Percentiles rank a stretch among this genome's conserved stretches.
Evolutionary conservation across 2,113 vertebrate genomes (phyloP).

Genomic region (Proterorhinus semilunaris): DNA sequence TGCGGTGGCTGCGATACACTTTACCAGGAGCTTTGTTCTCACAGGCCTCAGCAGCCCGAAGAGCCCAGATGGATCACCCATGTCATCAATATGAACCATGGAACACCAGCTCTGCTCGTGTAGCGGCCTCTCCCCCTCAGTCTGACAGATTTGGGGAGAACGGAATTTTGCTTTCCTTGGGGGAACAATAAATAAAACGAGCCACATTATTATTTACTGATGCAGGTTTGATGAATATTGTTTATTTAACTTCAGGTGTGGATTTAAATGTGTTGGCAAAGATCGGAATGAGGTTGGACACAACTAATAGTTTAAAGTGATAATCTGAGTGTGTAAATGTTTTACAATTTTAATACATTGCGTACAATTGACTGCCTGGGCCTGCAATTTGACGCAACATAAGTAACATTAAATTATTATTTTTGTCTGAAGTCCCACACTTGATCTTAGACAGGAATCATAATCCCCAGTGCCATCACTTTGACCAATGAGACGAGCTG

Average conservation of each 20-base stretch:
- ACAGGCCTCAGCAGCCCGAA: background rate
- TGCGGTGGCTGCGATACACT: background rate
- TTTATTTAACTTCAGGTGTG: background rate
- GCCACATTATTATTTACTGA: conserved; percentile 1
- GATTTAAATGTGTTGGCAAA: background rate
- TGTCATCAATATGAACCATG: background rate
- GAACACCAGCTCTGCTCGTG: background rate
- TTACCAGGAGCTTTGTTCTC: background rate
- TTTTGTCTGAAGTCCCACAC: no score
- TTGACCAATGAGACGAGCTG: no score
- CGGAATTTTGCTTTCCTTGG: background rate
- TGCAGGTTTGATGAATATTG: conserved; percentile 4
- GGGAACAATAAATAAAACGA: background rate
- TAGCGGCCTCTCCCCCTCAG: background rate
- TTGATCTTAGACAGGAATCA: no score
- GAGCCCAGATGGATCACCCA: conserved; percentile 3
- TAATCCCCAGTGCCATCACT: no score
- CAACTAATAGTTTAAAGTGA: background rate
- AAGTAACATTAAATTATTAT: no score
- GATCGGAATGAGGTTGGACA: background rate
- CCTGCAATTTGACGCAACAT: no score
- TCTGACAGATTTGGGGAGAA: conserved; percentile 9
- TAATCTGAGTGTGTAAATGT: no score
- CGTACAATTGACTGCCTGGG: no score
- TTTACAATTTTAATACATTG: no score